A percentile compares a stretch with the other conserved stretches of the same genome.
Evolutionary conservation across 1,140 invertebrate species (phyloP).

Genomic region (Asbolus verrucosus): DNA sequence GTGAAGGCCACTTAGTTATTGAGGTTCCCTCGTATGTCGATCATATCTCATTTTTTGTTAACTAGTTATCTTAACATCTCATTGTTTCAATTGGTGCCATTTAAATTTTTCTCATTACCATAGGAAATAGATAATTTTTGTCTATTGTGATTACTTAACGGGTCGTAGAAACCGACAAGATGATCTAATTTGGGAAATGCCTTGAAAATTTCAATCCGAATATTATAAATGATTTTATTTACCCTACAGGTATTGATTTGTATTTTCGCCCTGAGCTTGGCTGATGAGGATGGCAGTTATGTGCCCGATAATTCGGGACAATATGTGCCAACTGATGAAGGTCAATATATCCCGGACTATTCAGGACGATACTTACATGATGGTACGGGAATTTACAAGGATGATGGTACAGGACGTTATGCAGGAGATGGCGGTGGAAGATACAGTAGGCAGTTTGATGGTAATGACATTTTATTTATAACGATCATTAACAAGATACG

Average conservation of each 20-base stretch:
- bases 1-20: neutral
- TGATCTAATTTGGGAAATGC: conserved; percentile 3
- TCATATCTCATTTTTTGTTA: neutral
- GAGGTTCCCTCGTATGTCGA: neutral
- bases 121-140: neutral
- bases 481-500: too few relatives aligned
- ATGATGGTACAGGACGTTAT: conserved; percentile 43
- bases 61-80: neutral
- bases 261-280: neutral
- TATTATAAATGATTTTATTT: conserved; percentile 8
- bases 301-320: conserved; percentile 43
- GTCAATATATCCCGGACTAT: conserved; percentile 43
- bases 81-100: neutral
- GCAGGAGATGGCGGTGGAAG: neutral
- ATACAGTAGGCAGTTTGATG: conserved; percentile 16
- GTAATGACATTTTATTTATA: neutral
- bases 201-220: conserved; percentile 2
- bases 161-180: neutral
- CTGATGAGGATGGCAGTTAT: conserved; percentile 41
- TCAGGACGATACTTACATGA: conserved; percentile 41
- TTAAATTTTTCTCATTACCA: neutral
- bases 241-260: conserved; percentile 18
- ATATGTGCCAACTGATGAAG: conserved; percentile 48
- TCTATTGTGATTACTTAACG: neutral
- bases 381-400: conserved; percentile 3